Base-by-base conservation (phyloP, 2,113 vertebrate genomes). In the Xiphias gladius region DNA sequence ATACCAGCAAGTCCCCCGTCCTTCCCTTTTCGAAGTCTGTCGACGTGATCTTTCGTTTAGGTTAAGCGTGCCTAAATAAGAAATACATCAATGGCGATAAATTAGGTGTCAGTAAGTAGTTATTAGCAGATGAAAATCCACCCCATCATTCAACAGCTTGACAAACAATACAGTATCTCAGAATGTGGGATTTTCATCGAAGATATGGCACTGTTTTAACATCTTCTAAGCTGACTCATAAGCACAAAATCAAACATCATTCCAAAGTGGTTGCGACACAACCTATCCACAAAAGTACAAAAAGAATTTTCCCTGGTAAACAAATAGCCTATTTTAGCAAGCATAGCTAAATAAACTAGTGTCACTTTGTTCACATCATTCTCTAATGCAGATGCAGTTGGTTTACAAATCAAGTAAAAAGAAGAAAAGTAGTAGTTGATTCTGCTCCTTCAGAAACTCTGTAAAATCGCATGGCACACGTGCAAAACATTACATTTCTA, bases 251-350 rank as follows among this genome's bases (percentile, higher is more conserved):
- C 59, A 84, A 90, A 87, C 73, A 67, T 89, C 87, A 90, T 89
- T 91, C 88, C 89, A 92, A 89, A 90, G 78, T 80, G 84, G 80
- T 87, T 91, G 91, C 75, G 59, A 92, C 86, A 89, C 89, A 92
- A 89, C 89, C 80, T 76, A 86, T 80, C 20, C 89, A 94, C 89
- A 71, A 82, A 92, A 88, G 89, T 94, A 91, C 87, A 92, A 92
- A 92, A 82, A 88, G 61, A 79, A 73, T 6, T 54, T 79, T 88
- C 90, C 86, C 86, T 91, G 90, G 92, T 90, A 94, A 94, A 91
- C 91, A 89, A 93, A 93, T 91, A 92, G 93, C 92, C 94, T 93
- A 91, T 92, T 89, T 94, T 89, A 94, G 93, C 95, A 95, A 94
- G 94, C 95, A 94, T 41, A 92, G 93, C 94, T 95, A 94, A 94